Percentiles rank a stretch among this genome's conserved stretches.
Conservation (phyloP, 1,140 invertebrate species). For the Lethocerus indicus region DNA sequence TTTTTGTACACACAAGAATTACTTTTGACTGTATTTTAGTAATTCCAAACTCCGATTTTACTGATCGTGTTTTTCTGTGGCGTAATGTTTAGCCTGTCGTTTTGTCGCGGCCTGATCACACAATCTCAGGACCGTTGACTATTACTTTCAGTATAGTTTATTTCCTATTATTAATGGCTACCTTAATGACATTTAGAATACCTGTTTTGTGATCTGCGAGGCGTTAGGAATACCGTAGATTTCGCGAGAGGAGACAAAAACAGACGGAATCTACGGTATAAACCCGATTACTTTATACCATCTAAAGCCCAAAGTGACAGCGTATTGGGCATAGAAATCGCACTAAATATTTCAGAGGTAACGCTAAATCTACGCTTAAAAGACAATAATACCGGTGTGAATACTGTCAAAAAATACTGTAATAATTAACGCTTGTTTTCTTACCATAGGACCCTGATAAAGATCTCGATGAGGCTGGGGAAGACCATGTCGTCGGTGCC, state of each 20-base stretch:
- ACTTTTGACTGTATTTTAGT: no score
- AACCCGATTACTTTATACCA: background rate
- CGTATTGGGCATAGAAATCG: background rate
- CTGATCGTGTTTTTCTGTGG: no score
- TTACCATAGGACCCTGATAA: conserved; percentile 52
- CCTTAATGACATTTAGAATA: no score
- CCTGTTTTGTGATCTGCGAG: no score
- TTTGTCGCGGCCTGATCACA: no score
- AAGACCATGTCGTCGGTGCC: conserved; percentile 65
- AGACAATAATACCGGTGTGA: background rate
- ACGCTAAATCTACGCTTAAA: background rate
- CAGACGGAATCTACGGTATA: background rate
- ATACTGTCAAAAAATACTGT: background rate
- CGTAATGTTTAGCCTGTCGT: no score
- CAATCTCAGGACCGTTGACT: no score
- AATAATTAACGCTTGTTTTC: conserved; percentile 14
- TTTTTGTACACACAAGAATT: no score
- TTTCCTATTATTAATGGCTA: no score
- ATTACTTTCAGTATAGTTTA: no score
- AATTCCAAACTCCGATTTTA: no score
- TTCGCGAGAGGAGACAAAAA: background rate
- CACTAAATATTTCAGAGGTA: background rate
- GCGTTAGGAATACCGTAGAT: no score
- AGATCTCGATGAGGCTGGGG: conserved; percentile 55
- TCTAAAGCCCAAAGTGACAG: background rate